Percentiles rank a stretch among this genome's conserved stretches.
Evolutionary conservation across 2,797 vertebrate species (phyloP).

Genomic region (Kryptopterus vitreolus): DNA sequence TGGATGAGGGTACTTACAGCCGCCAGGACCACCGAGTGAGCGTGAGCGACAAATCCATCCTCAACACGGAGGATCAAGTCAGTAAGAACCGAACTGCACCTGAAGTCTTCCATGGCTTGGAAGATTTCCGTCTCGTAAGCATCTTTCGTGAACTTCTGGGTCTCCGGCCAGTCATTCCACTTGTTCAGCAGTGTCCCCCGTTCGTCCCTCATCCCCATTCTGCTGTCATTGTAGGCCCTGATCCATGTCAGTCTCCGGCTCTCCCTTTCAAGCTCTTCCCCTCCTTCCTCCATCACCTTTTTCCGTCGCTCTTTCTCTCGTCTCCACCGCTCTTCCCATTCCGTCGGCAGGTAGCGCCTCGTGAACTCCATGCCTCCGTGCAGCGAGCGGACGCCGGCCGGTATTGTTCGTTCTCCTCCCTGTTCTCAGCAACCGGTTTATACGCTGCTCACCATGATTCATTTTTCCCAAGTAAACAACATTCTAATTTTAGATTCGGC

Average conservation of each 20-base stretch:
- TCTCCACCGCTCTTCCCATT: slow-evolving; percentile 76
- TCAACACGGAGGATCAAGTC: slow-evolving; percentile 67
- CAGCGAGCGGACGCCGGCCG: no score
- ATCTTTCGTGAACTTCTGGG: slow-evolving; percentile 42
- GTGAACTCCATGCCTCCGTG: slow-evolving; percentile 62
- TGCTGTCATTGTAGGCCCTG: slow-evolving; percentile 70
- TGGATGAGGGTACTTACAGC: slow-evolving; percentile 66
- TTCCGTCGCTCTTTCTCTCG: slow-evolving; percentile 72
- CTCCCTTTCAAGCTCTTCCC: slow-evolving; percentile 65
- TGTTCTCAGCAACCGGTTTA: slow-evolving; percentile 17
- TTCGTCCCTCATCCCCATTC: slow-evolving; percentile 60
- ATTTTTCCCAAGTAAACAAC: slow-evolving; percentile 47
- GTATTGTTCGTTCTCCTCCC: background rate
- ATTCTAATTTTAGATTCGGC: slow-evolving; percentile 54
- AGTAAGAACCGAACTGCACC: slow-evolving; percentile 64
- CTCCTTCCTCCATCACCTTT: slow-evolving; percentile 66
- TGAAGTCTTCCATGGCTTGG: slow-evolving; percentile 58
- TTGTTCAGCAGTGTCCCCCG: background rate
- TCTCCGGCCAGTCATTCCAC: slow-evolving; percentile 9
- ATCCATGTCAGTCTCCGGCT: slow-evolving; percentile 67
- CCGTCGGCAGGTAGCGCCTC: slow-evolving; percentile 58
- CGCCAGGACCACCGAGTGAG: slow-evolving; percentile 70
- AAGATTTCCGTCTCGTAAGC: slow-evolving; percentile 63
- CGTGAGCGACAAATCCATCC: slow-evolving; percentile 48
- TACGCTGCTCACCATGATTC: background rate